phyloP scores from a whole-genome alignment of 2,888 invertebrate species.

The Lymantria dispar region DNA sequence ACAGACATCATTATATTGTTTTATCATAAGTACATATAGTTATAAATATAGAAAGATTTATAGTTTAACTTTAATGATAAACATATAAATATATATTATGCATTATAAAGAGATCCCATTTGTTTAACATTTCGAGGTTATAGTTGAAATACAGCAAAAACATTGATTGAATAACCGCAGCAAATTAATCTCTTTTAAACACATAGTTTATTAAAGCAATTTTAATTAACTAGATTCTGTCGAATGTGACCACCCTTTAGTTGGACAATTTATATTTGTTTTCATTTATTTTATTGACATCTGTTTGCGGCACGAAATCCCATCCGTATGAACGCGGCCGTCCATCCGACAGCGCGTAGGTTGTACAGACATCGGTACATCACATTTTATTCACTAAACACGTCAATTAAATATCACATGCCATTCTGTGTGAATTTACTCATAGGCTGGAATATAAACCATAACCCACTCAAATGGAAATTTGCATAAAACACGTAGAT shows the following conservation, averaged over 20 bases:
- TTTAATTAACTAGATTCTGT: conserved; percentile 66
- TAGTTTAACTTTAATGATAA: too few relatives aligned
- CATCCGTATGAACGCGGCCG: conserved; percentile 27
- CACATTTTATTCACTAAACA: conserved; percentile 65
- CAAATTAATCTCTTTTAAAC: conserved; percentile 65
- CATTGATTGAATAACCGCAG: conserved; percentile 64
- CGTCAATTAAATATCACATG: conserved; percentile 76
- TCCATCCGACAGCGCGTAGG: conserved; percentile 37
- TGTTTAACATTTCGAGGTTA: conserved; percentile 40
- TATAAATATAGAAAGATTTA: too few relatives aligned
- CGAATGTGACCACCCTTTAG: conserved; percentile 47
- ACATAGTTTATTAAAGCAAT: conserved; percentile 62
- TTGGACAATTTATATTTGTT: conserved; percentile 58
- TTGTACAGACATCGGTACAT: conserved; percentile 58
- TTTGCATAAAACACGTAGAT: conserved; percentile 68
- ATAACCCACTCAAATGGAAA: conserved; percentile 71
- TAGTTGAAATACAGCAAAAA: conserved; percentile 47
- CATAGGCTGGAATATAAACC: conserved; percentile 68
- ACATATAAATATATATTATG: background rate
- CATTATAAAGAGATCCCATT: conserved; percentile 29
- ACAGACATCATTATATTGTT: too few relatives aligned
- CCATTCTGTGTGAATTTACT: conserved; percentile 72
- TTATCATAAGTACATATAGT: too few relatives aligned
- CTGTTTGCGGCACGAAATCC: conserved; percentile 32
- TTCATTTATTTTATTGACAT: conserved; percentile 46